Evolutionary conservation across 2,888 invertebrate genomes (phyloP).

Genomic region (Sicus ferrugineus): DNA sequence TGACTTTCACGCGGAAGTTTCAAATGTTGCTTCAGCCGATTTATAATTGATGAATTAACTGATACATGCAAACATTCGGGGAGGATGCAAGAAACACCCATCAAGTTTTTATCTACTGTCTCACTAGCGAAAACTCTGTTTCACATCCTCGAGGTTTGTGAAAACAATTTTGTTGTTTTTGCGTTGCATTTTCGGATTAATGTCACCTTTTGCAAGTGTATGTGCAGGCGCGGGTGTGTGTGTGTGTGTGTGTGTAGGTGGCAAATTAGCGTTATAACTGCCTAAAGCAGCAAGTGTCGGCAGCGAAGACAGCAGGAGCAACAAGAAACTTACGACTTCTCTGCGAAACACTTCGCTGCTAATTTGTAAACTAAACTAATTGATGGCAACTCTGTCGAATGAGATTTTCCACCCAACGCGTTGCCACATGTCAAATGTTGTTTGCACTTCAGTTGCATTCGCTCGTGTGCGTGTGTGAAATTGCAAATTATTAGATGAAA

Average conservation of each 20-base stretch:
- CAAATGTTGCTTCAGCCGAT: conserved; percentile 22
- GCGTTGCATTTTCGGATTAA: conserved; percentile 8
- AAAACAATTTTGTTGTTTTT: neutral
- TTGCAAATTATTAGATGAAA: neutral
- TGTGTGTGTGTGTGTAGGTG: neutral
- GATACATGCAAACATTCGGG: neutral
- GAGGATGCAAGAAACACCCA: neutral
- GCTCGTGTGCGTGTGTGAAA: neutral
- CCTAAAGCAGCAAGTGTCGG: conserved; percentile 11
- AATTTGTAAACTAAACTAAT: conserved; percentile 30
- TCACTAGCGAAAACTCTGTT: conserved; percentile 12
- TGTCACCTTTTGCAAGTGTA: conserved; percentile 13
- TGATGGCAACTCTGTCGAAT: conserved; percentile 30
- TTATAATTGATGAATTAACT: conserved; percentile 33
- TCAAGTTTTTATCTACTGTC: neutral
- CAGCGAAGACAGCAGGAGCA: neutral
- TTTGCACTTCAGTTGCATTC: neutral
- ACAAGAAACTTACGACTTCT: conserved; percentile 9
- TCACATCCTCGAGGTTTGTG: conserved; percentile 4
- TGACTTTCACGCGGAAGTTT: conserved; percentile 30
- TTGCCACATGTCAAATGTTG: conserved; percentile 11
- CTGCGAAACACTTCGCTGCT: conserved; percentile 15
- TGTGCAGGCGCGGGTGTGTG: neutral
- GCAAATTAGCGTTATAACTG: conserved; percentile 26
- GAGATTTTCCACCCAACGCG: conserved; percentile 15